Percentiles rank a stretch among this genome's conserved stretches.
These are phyloP conservation scores for Adela reaumurella DNA, from an alignment of 2,888 invertebrate genomes.

Conservation along the genomic window DNA sequence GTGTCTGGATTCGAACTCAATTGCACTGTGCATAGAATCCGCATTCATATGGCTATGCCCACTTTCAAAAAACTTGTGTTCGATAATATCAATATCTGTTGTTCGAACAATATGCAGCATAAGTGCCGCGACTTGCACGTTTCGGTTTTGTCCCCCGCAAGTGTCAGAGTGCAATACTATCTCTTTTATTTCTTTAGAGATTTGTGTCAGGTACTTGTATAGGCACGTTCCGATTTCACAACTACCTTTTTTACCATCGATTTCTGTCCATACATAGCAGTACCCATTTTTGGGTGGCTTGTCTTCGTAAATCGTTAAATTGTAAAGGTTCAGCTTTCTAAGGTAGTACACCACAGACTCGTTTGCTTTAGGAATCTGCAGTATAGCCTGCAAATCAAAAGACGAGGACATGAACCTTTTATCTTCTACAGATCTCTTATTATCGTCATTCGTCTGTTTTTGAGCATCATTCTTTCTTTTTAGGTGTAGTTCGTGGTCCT, in stretches of 20 bases:
- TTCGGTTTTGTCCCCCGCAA: constrained; percentile 16
- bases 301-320: constrained; percentile 20
- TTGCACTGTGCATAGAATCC: constrained; percentile 14
- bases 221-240: constrained; percentile 18
- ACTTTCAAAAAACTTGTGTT: constrained; percentile 16
- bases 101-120: constrained; percentile 9
- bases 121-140: constrained; percentile 12
- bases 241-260: constrained; percentile 20
- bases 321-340: constrained; percentile 18
- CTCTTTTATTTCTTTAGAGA: too few relatives aligned
- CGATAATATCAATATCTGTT: constrained; percentile 11
- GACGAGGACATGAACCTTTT: constrained; percentile 15
- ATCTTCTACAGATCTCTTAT: constrained; percentile 13
- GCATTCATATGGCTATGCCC: constrained; percentile 16
- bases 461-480: constrained; percentile 12
- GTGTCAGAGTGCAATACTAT: constrained; percentile 11
- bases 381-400: constrained; percentile 19
- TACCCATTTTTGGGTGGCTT: constrained; percentile 15
- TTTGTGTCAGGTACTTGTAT: constrained; percentile 9
- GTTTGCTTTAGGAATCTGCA: constrained; percentile 18
- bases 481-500: constrained; percentile 13
- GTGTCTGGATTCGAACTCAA: too few relatives aligned
- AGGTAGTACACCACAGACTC: constrained; percentile 18
- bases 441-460: constrained; percentile 10
- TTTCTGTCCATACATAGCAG: constrained; percentile 18